Percentiles rank a stretch among this genome's conserved stretches.
Evolutionary conservation across 2,797 vertebrate species (phyloP).

Genomic region (Channallabes apus): DNA sequence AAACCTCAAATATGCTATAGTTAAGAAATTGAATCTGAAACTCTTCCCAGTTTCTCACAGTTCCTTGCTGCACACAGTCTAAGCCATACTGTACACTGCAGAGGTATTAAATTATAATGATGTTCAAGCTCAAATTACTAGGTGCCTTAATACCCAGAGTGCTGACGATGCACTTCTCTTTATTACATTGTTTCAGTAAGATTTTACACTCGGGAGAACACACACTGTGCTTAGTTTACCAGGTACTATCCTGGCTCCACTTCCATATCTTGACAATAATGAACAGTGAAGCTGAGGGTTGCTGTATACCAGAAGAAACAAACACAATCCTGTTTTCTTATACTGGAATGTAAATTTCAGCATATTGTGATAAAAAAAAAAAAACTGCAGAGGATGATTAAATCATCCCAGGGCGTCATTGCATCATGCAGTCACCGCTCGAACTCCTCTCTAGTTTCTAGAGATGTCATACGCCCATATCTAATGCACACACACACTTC

Average conservation of each 20-base stretch:
- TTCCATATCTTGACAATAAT: slow-evolving; percentile 3
- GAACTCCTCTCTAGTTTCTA: neutral
- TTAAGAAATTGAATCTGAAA: neutral
- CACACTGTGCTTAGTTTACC: neutral
- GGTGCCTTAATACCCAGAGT: neutral
- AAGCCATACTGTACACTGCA: neutral
- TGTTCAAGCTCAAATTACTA: neutral
- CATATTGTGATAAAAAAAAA: neutral
- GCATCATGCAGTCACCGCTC: slow-evolving; percentile 21
- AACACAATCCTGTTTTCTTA: slow-evolving; percentile 8
- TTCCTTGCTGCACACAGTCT: neutral
- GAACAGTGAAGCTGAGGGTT: neutral
- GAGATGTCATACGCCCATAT: neutral
- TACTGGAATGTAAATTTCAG: neutral
- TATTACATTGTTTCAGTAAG: slow-evolving; percentile 20
- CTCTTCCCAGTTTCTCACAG: neutral
- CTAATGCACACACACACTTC: neutral
- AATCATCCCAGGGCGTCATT: slow-evolving; percentile 1
- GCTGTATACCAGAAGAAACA: neutral
- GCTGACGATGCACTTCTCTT: slow-evolving; percentile 28
- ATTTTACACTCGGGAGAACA: slow-evolving; percentile 6
- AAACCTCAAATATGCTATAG: neutral
- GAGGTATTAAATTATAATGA: slow-evolving; percentile 20
- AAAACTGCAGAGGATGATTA: slow-evolving; percentile 11
- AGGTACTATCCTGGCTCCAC: neutral